Evolutionary conservation across 2,797 vertebrate species (phyloP), one percentile per base, ranked within the genome.

Genomic region (Argya squamiceps): DNA sequence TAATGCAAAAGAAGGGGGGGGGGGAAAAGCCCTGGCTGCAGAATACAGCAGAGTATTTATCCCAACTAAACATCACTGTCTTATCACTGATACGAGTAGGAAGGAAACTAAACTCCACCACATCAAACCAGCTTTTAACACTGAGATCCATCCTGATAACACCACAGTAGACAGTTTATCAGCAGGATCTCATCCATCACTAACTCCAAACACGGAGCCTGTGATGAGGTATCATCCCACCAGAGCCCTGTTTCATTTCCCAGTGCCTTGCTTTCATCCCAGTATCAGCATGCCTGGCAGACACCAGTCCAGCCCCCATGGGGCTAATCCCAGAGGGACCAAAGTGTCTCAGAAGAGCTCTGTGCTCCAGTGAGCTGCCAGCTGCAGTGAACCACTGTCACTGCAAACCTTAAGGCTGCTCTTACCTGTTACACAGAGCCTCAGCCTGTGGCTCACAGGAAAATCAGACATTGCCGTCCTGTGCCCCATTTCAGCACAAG

Each of bases 181-280:
- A 80, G 75, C 41, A 80, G 55, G 64, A 95, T 93, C 90, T 87
- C 86, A 70, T 84, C 67, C 50, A 50, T 89, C 84, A 62, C 78
- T 53, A 88, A 29, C 63, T 82, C 84, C 71, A 85, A 77, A 71
- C 18, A 52, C 41, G 53, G 68, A 92, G 62, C 29, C 68, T 62
- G 69, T 62, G 55, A 68, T 0, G 10, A 80, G 43, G 52, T 74
- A 77, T 71, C 89, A 47, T 69, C 34, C 71, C 46, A 53, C 17
- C 53, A 74, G 76, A 80, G 58, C 43, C 22, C 53, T 44, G 9
- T 24, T 83, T 65, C 63, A 62, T 75, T 71, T 70, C 43, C 41
- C 62, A 23, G 34, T 73, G 79, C 50, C 43, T 86, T 92, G 55
- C 50, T 92, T 82, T 84, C 53, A 83, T 50, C 79, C 53, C 60